phyloP scores from a whole-genome alignment of 2,113 vertebrate genomes.

The Meles meles region DNA sequence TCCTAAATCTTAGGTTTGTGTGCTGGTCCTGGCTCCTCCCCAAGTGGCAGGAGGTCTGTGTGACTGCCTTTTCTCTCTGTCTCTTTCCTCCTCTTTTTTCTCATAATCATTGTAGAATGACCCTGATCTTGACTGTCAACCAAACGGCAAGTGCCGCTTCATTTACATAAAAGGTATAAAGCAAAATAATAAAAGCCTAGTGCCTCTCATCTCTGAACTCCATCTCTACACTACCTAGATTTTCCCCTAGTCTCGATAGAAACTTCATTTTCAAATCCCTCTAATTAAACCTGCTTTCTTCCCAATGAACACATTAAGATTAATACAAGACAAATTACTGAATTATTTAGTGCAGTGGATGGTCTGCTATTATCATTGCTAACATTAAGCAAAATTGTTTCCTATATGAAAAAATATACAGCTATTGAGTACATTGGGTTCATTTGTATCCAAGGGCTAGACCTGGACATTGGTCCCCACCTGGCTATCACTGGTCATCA shows the following conservation, averaged over 20 bases:
- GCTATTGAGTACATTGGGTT: background rate
- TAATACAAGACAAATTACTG: background rate
- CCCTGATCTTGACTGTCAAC: background rate
- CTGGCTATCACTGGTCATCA: background rate
- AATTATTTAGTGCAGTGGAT: conserved; percentile 30
- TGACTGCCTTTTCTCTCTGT: background rate
- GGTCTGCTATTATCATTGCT: conserved; percentile 17
- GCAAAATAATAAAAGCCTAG: conserved; percentile 25
- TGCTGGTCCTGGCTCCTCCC: background rate
- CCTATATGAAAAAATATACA: background rate
- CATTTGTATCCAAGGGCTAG: background rate
- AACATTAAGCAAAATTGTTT: conserved; percentile 16
- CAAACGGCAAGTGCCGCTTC: conserved; percentile 13
- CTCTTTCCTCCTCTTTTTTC: background rate
- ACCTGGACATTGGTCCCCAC: background rate
- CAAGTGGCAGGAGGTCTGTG: accelerated
- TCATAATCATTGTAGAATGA: conserved; percentile 20
- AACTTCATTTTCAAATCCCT: background rate
- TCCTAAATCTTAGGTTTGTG: background rate
- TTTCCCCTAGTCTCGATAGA: background rate
- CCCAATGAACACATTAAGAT: background rate
- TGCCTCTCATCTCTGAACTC: background rate
- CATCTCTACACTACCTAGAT: background rate
- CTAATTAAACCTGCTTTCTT: background rate
- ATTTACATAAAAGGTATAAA: conserved; percentile 2